Evolutionary conservation across 2,888 invertebrate genomes (phyloP).

Genomic region (Brenthis daphne): DNA sequence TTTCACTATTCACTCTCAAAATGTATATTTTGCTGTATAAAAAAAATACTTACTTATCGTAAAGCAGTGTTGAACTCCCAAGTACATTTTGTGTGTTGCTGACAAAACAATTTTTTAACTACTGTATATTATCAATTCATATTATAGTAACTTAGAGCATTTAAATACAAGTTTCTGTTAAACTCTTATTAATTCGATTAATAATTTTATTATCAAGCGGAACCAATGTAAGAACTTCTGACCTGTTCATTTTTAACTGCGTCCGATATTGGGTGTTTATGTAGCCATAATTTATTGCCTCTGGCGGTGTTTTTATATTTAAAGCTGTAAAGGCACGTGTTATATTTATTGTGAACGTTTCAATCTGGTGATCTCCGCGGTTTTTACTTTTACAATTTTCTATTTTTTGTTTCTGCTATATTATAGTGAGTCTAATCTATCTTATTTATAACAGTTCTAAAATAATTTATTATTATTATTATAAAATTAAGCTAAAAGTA

Average conservation of each 20-base stretch:
- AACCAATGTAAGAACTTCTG: conserved; percentile 4
- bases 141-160: too few relatives aligned
- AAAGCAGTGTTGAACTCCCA: too few relatives aligned
- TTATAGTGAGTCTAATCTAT: too few relatives aligned
- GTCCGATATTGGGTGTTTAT: conserved; percentile 68
- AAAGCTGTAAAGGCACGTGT: conserved; percentile 66
- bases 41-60: too few relatives aligned
- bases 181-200: too few relatives aligned
- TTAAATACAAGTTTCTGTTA: too few relatives aligned
- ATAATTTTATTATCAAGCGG: not conserved
- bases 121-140: too few relatives aligned
- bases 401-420: conserved; percentile 43
- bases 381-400: conserved; percentile 51
- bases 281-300: conserved; percentile 72
- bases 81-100: too few relatives aligned
- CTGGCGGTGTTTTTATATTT: conserved; percentile 67
- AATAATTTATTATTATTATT: not conserved
- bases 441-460: not conserved
- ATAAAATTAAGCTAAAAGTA: not conserved
- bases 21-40: too few relatives aligned
- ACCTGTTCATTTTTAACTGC: conserved; percentile 50
- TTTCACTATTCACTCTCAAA: too few relatives aligned
- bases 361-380: conserved; percentile 71
- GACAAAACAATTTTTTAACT: too few relatives aligned
- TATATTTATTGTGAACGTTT: conserved; percentile 73